Evolutionary conservation across 2,113 vertebrate species (phyloP).

Genomic region (Loxodonta africana): DNA sequence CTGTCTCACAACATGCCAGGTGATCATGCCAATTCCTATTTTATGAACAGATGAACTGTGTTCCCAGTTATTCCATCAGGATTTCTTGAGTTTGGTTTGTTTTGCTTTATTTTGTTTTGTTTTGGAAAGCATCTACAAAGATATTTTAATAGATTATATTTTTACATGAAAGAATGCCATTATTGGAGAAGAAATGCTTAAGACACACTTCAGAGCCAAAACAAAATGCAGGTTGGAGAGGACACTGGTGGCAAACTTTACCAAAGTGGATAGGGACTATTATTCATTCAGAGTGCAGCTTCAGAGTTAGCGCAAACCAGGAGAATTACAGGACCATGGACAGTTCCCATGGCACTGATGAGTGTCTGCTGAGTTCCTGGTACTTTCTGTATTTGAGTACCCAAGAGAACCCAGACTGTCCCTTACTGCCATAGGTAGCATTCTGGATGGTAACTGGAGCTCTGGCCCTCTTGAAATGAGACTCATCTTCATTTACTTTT

Average conservation of each 20-base stretch:
- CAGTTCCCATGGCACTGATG: neutral
- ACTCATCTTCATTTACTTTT: neutral
- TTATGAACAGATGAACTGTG: neutral
- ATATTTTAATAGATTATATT: neutral
- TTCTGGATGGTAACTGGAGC: neutral
- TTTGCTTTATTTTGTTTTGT: neutral
- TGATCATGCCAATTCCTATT: neutral
- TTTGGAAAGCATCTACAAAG: neutral
- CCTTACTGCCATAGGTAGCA: neutral
- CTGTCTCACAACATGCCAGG: neutral
- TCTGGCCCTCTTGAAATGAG: neutral
- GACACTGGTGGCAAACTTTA: neutral
- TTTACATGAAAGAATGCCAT: neutral
- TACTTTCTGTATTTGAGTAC: neutral
- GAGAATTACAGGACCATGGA: constrained; percentile 59
- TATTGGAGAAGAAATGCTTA: neutral
- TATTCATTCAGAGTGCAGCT: neutral
- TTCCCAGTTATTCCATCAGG: neutral
- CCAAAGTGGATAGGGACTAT: neutral
- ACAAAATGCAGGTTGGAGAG: neutral
- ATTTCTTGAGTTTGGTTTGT: neutral
- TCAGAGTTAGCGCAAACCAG: neutral
- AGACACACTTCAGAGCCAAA: neutral
- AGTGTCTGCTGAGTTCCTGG: neutral
- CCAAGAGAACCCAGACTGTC: neutral